phyloP scores from a whole-genome alignment of 1,140 invertebrate genomes.

The Polypedilum vanderplanki region DNA sequence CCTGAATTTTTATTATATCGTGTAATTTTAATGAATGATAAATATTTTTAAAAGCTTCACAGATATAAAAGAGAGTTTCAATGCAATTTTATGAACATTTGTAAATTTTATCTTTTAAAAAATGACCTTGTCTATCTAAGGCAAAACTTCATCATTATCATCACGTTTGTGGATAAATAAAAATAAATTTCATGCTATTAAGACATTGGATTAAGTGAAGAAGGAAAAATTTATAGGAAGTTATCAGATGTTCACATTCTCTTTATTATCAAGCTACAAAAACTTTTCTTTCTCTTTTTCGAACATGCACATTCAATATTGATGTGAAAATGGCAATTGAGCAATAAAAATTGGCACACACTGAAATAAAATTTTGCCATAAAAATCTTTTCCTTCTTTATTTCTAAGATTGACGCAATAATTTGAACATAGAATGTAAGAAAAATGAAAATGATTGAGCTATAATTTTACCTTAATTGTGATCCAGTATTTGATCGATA shows the following conservation, averaged over 20 bases:
- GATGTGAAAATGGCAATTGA: not conserved
- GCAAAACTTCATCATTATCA: too few relatives aligned
- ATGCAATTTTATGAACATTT: too few relatives aligned
- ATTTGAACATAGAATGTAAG: not conserved
- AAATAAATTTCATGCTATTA: too few relatives aligned
- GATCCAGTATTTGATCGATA: conserved; percentile 2
- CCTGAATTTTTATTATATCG: too few relatives aligned
- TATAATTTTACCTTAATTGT: conserved; percentile 1
- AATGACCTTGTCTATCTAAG: too few relatives aligned
- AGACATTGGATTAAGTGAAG: too few relatives aligned
- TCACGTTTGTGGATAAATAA: too few relatives aligned
- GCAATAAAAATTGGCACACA: conserved; percentile 12
- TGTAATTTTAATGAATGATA: too few relatives aligned
- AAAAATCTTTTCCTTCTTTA: not conserved
- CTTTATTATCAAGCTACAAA: not conserved
- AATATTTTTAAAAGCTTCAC: too few relatives aligned
- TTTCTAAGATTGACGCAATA: not conserved
- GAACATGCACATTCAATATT: not conserved
- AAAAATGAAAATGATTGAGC: too few relatives aligned
- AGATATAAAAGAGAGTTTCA: too few relatives aligned
- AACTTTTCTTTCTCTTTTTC: not conserved
- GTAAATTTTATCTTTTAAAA: too few relatives aligned
- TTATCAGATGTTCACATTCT: not conserved
- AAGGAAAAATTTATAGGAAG: not conserved
- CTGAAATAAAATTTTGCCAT: not conserved